phyloP scores from a whole-genome alignment of 2,113 vertebrate genomes.

The Syngnathoides biaculeatus region DNA sequence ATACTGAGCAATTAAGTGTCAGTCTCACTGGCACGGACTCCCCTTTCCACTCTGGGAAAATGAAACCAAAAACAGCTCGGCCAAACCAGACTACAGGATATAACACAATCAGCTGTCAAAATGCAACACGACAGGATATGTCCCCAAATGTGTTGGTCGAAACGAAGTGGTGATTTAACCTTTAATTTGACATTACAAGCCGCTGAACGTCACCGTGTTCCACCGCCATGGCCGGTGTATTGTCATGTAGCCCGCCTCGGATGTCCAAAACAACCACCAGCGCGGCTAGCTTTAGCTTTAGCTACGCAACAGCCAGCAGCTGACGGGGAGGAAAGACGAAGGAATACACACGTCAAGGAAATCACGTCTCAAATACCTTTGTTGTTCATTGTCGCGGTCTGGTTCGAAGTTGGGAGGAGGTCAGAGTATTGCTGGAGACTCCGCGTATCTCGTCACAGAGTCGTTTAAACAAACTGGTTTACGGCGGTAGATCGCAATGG shows the following conservation, averaged over 20 bases:
- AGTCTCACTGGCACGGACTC: not conserved
- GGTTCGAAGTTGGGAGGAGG: conserved; percentile 25
- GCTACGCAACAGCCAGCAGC: conserved; percentile 23
- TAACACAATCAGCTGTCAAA: too few relatives aligned
- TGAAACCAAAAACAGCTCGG: not conserved
- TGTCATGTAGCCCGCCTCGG: conserved; percentile 41
- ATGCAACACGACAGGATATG: not conserved
- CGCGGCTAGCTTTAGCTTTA: conserved; percentile 11
- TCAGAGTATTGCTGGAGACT: conserved; percentile 23
- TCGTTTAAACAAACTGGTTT: conserved; percentile 35
- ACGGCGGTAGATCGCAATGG: conserved; percentile 46
- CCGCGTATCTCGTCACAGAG: conserved; percentile 55
- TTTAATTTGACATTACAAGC: not conserved
- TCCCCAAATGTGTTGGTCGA: not conserved
- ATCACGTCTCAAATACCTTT: conserved; percentile 72
- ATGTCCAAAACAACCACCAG: conserved; percentile 26
- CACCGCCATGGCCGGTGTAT: conserved; percentile 31
- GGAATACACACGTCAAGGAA: not conserved
- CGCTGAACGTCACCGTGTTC: conserved; percentile 4
- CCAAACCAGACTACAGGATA: not conserved
- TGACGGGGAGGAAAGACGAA: conserved; percentile 1
- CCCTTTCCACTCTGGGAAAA: not conserved
- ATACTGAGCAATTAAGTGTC: not conserved
- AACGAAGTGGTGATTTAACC: not conserved
- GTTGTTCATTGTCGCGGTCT: conserved; percentile 72